Evolutionary conservation across 2,113 vertebrate genomes (phyloP), one percentile per base, ranked within the genome.

Genomic region (Vicugna pacos): DNA sequence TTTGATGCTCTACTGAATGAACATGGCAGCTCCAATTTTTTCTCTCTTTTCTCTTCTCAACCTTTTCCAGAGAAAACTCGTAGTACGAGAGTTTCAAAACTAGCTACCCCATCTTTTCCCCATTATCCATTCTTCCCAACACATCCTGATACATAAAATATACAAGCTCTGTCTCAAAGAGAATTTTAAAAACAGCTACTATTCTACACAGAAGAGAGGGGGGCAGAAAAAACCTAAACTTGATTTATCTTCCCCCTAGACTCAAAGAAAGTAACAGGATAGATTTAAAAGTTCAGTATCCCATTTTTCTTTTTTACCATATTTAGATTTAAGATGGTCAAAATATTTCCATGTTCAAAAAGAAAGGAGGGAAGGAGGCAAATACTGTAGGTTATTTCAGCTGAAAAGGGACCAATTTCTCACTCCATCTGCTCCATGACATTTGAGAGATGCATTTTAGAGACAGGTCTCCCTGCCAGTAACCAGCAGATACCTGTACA

Each of bases 321-420:
- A 92, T 26, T 92, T 81, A 75, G 22, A 81, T 32, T 58, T 58
- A 54, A 91, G 24, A 85, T 67, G 7, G 4, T 75, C 38, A 82
- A 94, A 95, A 75, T 12, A 58, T 8, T 54, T 17, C 30, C 67
- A 50, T 67, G 28, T 75, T 95, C 52, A 90, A 22, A 80, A 93
- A 86, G 50, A 81, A 77, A 17, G 14, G 32, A 54, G 30, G 56
- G 22, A 48, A 64, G 30, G 58, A 69, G 50, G 30, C 56, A 95
- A 62, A 96, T 81, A 35, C 10, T 16, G 2, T 1, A 88, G 30
- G 35, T 4, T 64, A 72, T 24, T 5, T 20, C 46, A 48, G 26
- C 30, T 79, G 24, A 88, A 87, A 14, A 81, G 62, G 38, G 67
- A 42, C 14, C 35, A 48, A 15, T 30, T 67, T 82, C 87, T 95